Percentiles rank a stretch among this genome's conserved stretches.
Conservation (phyloP, 2,888 invertebrate species). For the Pantelozetes paolii region DNA sequence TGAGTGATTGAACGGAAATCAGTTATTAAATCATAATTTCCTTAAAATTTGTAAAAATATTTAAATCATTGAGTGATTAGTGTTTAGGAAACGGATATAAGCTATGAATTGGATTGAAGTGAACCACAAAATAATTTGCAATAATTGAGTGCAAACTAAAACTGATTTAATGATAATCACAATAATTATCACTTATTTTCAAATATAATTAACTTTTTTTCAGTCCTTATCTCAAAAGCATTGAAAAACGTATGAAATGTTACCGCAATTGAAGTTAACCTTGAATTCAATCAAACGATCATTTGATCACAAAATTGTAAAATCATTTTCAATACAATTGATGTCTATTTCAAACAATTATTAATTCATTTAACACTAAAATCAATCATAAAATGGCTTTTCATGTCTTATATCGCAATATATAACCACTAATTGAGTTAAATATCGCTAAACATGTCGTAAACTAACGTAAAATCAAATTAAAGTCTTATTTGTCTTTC, state of each 20-base stretch:
- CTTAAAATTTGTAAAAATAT: neutral
- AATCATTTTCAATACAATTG: neutral
- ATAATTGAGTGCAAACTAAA: neutral
- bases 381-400: constrained; percentile 10
- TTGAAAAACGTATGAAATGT: neutral
- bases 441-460: no score
- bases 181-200: neutral
- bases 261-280: constrained; percentile 1
- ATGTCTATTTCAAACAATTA: no score
- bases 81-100: neutral
- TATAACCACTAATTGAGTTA: no score
- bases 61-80: neutral
- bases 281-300: constrained; percentile 13
- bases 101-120: neutral
- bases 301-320: constrained; percentile 1
- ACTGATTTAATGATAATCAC: no score
- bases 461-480: no score
- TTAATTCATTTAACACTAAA: neutral
- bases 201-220: neutral
- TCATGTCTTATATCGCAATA: neutral
- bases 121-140: neutral
- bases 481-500: no score
- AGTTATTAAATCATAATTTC: neutral
- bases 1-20: neutral
- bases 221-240: neutral